Evolutionary conservation across 2,797 vertebrate genomes (phyloP).

Genomic region (Phrynocephalus vlangalii): DNA sequence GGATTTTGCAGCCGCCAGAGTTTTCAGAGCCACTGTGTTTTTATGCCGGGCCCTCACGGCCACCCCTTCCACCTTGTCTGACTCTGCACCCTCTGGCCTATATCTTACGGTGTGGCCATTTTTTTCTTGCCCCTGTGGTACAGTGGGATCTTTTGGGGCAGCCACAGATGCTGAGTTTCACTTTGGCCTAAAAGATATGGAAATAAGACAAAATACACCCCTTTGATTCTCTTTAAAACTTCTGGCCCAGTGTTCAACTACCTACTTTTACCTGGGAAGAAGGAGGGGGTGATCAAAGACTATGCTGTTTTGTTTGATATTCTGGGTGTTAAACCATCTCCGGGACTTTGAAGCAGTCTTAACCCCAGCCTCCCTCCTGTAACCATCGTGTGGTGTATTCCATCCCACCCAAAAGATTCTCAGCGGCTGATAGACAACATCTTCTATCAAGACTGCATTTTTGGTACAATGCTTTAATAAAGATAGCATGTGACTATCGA

Average conservation of each 20-base stretch:
- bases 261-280: neutral
- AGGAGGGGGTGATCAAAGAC: too few relatives aligned
- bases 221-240: neutral
- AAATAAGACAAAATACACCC: neutral
- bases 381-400: too few relatives aligned
- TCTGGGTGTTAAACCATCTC: too few relatives aligned
- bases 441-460: too few relatives aligned
- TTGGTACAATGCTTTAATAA: too few relatives aligned
- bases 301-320: too few relatives aligned
- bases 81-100: neutral
- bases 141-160: neutral
- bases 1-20: conserved; percentile 23
- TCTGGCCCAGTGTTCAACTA: neutral
- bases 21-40: conserved; percentile 37
- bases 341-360: too few relatives aligned
- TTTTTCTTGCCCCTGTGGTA: neutral
- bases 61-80: too few relatives aligned
- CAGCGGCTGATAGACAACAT: too few relatives aligned
- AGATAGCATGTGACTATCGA: too few relatives aligned
- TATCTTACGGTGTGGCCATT: neutral
- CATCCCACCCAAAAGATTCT: too few relatives aligned
- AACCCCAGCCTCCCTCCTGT: too few relatives aligned
- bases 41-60: neutral
- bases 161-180: conserved; percentile 7
- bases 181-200: conserved; percentile 32